Evolutionary conservation across 2,888 invertebrate species (phyloP), one percentile per base, ranked within the genome.

Genomic region (Lutraria lutraria): DNA sequence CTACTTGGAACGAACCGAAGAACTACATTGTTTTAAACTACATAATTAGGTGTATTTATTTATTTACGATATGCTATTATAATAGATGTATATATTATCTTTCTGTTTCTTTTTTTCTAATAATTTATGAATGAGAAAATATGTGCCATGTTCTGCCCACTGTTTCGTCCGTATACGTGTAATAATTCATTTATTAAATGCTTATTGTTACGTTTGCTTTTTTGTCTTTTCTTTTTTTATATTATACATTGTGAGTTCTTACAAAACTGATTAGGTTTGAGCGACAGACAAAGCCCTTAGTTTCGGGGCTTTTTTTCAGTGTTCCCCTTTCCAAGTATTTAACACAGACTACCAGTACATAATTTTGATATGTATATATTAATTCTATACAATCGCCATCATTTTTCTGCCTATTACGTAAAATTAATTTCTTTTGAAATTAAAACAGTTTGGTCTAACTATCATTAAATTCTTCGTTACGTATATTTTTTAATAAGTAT

Each of bases 111-210:
- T 76, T 76, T 34, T 76, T 76, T 76, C 76, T 76, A 76, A 34
- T 76, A 76, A 76, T 76, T 76, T 76, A 76, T 76, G 34, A 76
- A 76, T 76, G 76, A 76, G 34, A 76, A 34, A 31, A 34, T 76
- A 76, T 76, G 76, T 76, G 76, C 76, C 76, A 76, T 76, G 31
- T 6, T 76, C 34, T 76, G 8, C 34, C 21, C 56, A 56, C 3
- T 19, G 19, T 31, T 76, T 76, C 76, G 76, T 76, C 76, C 76
- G 2, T 76, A 25, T 76, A 31, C 19, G 76, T 76, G 76, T 76
- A 76, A 76, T 76, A 76, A 34, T 76, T 19, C 29, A 16, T 76
- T 34, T 76, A 34, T 76, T 13, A 76, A 76, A 76, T 76, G 76
- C 76, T 25, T 76, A 31, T 76, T 76, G 29, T 31, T 76, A 34